Evolutionary conservation across 2,888 invertebrate species (phyloP).

Genomic region (Stenotaenia linearis): DNA sequence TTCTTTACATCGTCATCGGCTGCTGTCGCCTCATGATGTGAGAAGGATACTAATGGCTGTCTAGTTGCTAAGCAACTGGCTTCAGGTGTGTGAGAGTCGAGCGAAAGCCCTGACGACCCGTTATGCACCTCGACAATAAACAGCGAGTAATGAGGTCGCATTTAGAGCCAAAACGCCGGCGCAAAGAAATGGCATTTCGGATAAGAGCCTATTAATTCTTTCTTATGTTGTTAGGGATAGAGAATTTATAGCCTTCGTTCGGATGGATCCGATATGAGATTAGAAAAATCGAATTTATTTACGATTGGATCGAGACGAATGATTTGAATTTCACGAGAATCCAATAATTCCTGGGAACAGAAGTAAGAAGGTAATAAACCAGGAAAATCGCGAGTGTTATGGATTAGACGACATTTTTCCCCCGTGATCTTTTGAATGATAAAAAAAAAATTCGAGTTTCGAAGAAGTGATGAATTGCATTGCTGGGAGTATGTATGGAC

Average conservation of each 20-base stretch:
- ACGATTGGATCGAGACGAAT: neutral
- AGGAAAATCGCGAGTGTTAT: neutral
- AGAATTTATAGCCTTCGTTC: too few relatives aligned
- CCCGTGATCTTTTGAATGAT: neutral
- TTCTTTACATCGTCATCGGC: neutral
- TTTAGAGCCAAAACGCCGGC: neutral
- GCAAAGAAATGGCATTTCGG: neutral
- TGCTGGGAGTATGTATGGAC: neutral
- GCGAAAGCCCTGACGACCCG: neutral
- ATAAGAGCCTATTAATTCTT: neutral
- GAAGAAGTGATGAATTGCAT: neutral
- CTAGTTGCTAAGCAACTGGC: conserved; percentile 4
- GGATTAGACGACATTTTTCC: neutral
- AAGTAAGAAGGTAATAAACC: neutral
- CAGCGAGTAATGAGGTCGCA: conserved; percentile 21
- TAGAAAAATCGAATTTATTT: neutral
- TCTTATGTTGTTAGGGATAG: neutral
- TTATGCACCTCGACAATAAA: conserved; percentile 14
- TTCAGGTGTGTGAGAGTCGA: neutral
- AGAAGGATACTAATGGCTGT: conserved; percentile 5
- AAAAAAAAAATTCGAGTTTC: neutral
- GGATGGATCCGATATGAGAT: neutral
- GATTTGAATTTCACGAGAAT: neutral
- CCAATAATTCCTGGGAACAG: neutral
- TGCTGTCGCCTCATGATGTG: neutral